Conservation (phyloP, 2,797 vertebrate genomes). For the Buphagus erythrorhynchus region DNA sequence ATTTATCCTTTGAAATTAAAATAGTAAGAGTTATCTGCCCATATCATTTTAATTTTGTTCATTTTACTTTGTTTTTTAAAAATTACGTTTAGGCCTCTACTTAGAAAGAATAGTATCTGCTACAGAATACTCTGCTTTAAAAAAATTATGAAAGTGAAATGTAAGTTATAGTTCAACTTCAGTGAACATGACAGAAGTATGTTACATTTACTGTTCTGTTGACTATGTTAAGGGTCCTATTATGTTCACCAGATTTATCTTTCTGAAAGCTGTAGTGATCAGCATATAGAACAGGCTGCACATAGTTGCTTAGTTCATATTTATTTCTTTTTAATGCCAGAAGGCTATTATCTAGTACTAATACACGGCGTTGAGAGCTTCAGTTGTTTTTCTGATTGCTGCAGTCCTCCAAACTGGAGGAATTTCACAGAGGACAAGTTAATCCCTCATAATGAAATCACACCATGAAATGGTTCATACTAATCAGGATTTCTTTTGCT, state of each 20-base stretch:
- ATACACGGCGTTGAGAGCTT: background rate
- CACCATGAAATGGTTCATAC: slow-evolving; percentile 47
- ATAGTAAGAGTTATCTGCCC: background rate
- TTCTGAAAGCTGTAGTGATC: slow-evolving; percentile 48
- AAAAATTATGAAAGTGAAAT: slow-evolving; percentile 30
- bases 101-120: background rate
- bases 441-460: slow-evolving; percentile 67
- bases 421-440: slow-evolving; percentile 51
- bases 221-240: slow-evolving; percentile 40
- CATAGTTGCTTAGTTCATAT: slow-evolving; percentile 7
- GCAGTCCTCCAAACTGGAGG: slow-evolving; percentile 15
- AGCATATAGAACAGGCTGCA: slow-evolving; percentile 20
- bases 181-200: slow-evolving; percentile 50
- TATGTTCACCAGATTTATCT: slow-evolving; percentile 53
- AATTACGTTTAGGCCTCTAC: slow-evolving; percentile 6
- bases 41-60: background rate
- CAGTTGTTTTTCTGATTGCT: slow-evolving; percentile 41
- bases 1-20: background rate
- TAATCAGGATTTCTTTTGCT: slow-evolving; percentile 17
- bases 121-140: background rate
- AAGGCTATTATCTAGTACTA: slow-evolving; percentile 42
- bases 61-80: background rate
- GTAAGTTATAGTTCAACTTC: slow-evolving; percentile 41
- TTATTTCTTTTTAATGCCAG: slow-evolving; percentile 57
- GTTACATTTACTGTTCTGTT: slow-evolving; percentile 35